Conservation (phyloP, 92 coral and sea anemone species). For the Palythoa caribaeorum region DNA sequence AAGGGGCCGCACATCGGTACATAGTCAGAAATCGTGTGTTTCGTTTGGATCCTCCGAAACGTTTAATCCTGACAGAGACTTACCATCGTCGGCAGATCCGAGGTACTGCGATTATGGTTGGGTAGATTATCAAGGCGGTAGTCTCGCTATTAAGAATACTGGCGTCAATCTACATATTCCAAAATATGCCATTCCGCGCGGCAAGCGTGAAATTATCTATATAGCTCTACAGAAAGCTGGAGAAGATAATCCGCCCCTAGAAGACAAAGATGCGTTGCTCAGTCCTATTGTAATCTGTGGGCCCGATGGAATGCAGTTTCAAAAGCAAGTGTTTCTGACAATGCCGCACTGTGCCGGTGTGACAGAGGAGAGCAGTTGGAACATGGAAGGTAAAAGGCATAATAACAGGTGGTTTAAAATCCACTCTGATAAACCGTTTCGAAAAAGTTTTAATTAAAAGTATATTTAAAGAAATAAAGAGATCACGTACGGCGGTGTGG, state of each 20-base stretch:
- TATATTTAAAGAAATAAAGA: no score
- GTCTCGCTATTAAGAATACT: conserved; percentile 17
- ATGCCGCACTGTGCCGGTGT: conserved; percentile 49
- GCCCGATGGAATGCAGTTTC: conserved; percentile 42
- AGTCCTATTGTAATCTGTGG: conserved; percentile 42
- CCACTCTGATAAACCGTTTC: no score
- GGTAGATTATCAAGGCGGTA: conserved; percentile 28
- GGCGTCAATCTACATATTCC: conserved; percentile 35
- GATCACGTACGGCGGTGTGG: no score
- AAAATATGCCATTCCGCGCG: conserved; percentile 2
- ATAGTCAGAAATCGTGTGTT: neutral
- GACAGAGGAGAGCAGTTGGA: conserved; percentile 29
- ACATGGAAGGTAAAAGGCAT: conserved; percentile 25
- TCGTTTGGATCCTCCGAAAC: neutral
- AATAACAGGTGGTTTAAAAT: no score
- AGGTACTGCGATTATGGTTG: conserved; percentile 24
- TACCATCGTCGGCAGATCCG: conserved; percentile 33
- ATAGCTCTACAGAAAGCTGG: conserved; percentile 32
- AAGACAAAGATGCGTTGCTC: neutral
- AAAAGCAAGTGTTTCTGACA: conserved; percentile 32
- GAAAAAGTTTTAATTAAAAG: no score
- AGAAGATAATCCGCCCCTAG: conserved; percentile 16
- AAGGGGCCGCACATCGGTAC: neutral
- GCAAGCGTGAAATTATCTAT: conserved; percentile 12
- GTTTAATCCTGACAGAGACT: neutral